phyloP scores from a whole-genome alignment of 2,888 invertebrate species.

The Eutolmus rufibarbis region DNA sequence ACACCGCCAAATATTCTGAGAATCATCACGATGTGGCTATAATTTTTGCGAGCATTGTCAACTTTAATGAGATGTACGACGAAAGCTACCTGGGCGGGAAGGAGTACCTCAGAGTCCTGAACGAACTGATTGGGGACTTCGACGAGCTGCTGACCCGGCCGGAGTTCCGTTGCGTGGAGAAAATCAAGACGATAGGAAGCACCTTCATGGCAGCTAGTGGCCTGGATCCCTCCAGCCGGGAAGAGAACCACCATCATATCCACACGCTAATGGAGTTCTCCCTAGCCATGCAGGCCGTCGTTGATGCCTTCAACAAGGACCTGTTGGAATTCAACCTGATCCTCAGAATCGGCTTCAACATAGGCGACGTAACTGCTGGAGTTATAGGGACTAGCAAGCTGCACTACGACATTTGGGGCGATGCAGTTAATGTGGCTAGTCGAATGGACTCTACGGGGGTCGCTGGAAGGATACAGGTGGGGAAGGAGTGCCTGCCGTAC shows the following conservation, averaged over 20 bases:
- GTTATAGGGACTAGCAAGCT: conserved; percentile 96
- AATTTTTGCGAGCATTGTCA: conserved; percentile 95
- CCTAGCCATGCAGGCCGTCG: conserved; percentile 86
- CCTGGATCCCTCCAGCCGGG: conserved; percentile 80
- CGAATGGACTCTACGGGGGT: conserved; percentile 98
- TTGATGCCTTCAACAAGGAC: conserved; percentile 87
- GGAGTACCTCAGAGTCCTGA: conserved; percentile 92
- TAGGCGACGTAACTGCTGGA: conserved; percentile 95
- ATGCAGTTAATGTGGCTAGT: conserved; percentile 96
- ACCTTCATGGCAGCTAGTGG: conserved; percentile 99
- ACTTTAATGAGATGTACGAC: conserved; percentile 98
- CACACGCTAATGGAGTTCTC: conserved; percentile 94
- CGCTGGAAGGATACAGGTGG: conserved; percentile 82
- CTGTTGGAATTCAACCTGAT: conserved; percentile 89
- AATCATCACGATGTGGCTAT: conserved; percentile 92
- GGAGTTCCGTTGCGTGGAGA: conserved; percentile 88
- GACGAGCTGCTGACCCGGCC: conserved; percentile 87
- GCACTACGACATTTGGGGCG: conserved; percentile 98
- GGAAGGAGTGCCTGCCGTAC: conserved; percentile 75
- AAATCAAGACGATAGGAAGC: conserved; percentile 96
- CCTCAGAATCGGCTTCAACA: conserved; percentile 87
- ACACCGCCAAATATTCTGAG: conserved; percentile 91
- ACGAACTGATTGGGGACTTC: conserved; percentile 95
- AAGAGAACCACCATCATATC: conserved; percentile 73
- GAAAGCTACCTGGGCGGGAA: conserved; percentile 94